These are phyloP conservation scores for Sycophila texana DNA, from an alignment of 2,888 invertebrate genomes.

Conservation along the genomic window DNA sequence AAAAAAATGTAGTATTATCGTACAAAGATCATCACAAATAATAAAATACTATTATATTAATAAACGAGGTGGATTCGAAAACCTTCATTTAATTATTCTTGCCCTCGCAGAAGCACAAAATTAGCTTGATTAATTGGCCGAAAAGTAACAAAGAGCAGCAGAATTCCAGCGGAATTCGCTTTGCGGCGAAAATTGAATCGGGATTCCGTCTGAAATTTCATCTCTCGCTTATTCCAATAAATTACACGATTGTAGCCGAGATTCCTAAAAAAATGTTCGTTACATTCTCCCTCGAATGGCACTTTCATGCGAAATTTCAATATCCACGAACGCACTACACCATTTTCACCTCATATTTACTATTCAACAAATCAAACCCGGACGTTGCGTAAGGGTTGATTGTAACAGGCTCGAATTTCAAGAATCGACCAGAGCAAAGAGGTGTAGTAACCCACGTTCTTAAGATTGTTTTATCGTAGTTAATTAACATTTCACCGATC, in stretches of 20 bases:
- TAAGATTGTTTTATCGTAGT: too few relatives aligned
- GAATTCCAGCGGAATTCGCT: slow-evolving; percentile 39
- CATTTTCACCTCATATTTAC: background rate
- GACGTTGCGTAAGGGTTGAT: background rate
- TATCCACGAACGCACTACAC: background rate
- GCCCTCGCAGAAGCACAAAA: background rate
- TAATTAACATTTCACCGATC: too few relatives aligned
- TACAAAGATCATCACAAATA: too few relatives aligned
- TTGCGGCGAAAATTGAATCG: slow-evolving; percentile 36
- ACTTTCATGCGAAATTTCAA: background rate
- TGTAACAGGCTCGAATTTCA: background rate
- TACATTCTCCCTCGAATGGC: background rate
- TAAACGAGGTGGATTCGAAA: too few relatives aligned
- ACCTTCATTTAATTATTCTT: background rate
- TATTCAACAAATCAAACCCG: background rate
- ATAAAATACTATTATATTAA: too few relatives aligned
- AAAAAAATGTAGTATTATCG: too few relatives aligned
- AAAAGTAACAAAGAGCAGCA: background rate
- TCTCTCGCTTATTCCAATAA: slow-evolving; percentile 25
- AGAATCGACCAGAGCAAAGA: too few relatives aligned
- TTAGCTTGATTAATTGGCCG: slow-evolving; percentile 29
- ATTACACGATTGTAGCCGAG: background rate
- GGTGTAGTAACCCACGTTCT: too few relatives aligned
- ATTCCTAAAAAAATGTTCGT: background rate
- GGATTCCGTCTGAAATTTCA: slow-evolving; percentile 25